These are phyloP conservation scores for Erythrocercus mccallii DNA, from an alignment of 2,113 vertebrate genomes.

Conservation along the genomic window DNA sequence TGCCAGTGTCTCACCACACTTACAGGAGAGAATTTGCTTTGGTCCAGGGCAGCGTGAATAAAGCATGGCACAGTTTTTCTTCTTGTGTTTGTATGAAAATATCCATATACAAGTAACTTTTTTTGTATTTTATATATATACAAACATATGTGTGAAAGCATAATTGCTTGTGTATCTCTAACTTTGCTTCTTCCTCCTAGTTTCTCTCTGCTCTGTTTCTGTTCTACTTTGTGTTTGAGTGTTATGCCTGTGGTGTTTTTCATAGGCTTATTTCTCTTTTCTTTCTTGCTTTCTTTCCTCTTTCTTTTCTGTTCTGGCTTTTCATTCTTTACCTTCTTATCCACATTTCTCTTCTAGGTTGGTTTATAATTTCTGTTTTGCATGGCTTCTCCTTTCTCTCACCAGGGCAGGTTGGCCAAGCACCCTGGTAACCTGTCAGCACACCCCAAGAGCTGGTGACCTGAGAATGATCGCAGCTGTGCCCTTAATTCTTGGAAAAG, in stretches of 20 bases:
- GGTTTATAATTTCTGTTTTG: neutral
- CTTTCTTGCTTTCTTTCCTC: neutral
- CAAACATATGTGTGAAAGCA: neutral
- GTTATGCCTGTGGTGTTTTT: neutral
- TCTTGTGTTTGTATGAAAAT: neutral
- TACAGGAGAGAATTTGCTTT: neutral
- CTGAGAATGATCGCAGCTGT: neutral
- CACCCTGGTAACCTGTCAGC: neutral
- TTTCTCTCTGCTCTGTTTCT: conserved; percentile 35
- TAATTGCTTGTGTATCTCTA: neutral
- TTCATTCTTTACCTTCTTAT: neutral
- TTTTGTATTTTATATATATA: neutral
- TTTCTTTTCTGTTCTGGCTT: neutral
- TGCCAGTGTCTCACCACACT: neutral
- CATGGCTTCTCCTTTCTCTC: neutral
- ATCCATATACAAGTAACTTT: neutral
- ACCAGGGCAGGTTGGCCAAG: neutral
- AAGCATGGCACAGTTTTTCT: neutral
- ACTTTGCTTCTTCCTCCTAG: neutral
- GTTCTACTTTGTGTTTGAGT: conserved; percentile 12
- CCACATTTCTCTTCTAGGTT: neutral
- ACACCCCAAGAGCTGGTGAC: fast-evolving
- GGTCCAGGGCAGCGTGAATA: neutral
- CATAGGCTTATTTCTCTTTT: neutral
- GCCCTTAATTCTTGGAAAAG: neutral